Evolutionary conservation across 1,140 invertebrate genomes (phyloP).

Genomic region (Cyclina sinensis): DNA sequence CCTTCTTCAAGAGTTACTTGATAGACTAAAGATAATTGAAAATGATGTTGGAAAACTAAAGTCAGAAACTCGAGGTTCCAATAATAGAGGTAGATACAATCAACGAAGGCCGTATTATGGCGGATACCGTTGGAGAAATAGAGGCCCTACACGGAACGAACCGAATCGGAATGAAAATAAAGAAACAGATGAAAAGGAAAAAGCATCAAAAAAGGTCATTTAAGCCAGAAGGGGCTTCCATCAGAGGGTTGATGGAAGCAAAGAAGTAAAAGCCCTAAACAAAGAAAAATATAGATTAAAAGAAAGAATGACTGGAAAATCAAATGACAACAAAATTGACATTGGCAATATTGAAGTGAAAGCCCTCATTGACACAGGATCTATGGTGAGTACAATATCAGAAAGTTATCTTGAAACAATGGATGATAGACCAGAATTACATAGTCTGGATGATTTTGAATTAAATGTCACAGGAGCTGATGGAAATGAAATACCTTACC

Average conservation of each 20-base stretch:
- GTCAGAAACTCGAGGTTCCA: background rate
- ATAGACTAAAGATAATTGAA: conserved; percentile 34
- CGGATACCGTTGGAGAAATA: background rate
- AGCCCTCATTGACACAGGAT: conserved; percentile 35
- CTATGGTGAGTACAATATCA: conserved; percentile 29
- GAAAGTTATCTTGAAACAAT: background rate
- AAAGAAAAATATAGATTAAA: background rate
- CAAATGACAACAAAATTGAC: background rate
- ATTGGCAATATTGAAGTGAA: background rate
- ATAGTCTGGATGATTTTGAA: too few relatives aligned
- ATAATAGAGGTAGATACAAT: background rate
- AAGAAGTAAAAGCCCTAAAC: background rate
- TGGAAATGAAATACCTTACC: too few relatives aligned
- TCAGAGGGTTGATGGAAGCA: conserved; percentile 3
- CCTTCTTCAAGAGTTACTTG: conserved; percentile 19
- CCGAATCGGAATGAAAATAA: background rate
- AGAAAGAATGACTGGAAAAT: background rate
- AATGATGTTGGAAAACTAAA: conserved; percentile 30
- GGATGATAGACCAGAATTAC: conserved; percentile 23
- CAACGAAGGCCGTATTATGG: background rate
- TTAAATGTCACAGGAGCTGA: too few relatives aligned
- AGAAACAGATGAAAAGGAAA: background rate
- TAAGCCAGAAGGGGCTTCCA: conserved; percentile 8
- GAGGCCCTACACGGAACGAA: background rate
- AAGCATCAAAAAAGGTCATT: background rate